Evolutionary conservation across 1,140 invertebrate species (phyloP).

Genomic region (Drosophila sucinea): DNA sequence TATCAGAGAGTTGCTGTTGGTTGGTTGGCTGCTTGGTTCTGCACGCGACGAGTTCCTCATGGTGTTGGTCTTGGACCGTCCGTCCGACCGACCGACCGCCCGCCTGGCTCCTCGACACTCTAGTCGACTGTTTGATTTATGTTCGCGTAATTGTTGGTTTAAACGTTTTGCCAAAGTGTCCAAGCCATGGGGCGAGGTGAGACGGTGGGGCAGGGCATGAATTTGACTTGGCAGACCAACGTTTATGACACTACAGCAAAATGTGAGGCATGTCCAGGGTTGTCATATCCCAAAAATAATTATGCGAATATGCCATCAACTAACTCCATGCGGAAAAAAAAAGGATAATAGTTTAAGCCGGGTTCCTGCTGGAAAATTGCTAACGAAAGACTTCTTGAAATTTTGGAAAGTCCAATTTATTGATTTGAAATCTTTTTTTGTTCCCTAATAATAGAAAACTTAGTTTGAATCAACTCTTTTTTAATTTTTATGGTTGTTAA

Average conservation of each 20-base stretch:
- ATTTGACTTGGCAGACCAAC: conserved; percentile 22
- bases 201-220: background rate
- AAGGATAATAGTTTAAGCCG: too few relatives aligned
- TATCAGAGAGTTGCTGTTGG: conserved; percentile 1
- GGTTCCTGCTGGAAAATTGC: too few relatives aligned
- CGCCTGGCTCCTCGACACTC: conserved; percentile 58
- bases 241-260: conserved; percentile 71
- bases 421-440: too few relatives aligned
- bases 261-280: conserved; percentile 62
- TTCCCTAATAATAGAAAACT: too few relatives aligned
- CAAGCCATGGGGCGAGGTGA: conserved; percentile 15
- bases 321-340: too few relatives aligned
- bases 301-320: too few relatives aligned
- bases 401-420: too few relatives aligned
- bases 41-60: conserved; percentile 54
- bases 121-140: conserved; percentile 83
- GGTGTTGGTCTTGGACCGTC: conserved; percentile 29
- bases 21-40: conserved; percentile 3
- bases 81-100: conserved; percentile 36
- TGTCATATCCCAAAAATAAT: conserved; percentile 32
- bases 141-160: conserved; percentile 83
- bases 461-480: too few relatives aligned
- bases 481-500: too few relatives aligned
- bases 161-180: conserved; percentile 76
- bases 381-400: too few relatives aligned